Conservation (phyloP, 2,797 vertebrate species). For the Tenualosa ilisha region DNA sequence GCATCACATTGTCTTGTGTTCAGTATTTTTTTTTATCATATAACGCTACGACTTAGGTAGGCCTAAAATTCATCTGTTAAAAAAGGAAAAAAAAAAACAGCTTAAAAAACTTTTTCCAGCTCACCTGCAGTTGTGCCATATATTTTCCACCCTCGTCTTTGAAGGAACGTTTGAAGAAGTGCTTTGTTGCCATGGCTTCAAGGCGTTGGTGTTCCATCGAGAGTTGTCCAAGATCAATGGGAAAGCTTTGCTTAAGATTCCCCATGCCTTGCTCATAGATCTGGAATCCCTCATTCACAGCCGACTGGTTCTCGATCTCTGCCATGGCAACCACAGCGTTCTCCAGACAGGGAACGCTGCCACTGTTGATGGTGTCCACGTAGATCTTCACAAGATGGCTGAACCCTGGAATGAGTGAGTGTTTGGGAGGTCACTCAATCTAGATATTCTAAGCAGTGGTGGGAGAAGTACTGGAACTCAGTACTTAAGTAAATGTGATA, state of each 20-base stretch:
- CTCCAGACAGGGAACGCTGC: conserved; percentile 59
- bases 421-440: too few species aligned
- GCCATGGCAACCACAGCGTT: conserved; percentile 58
- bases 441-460: too few species aligned
- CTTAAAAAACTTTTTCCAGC: too few species aligned
- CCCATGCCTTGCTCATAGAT: conserved; percentile 59
- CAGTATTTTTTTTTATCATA: too few species aligned
- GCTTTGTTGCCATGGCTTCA: conserved; percentile 23
- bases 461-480: too few species aligned
- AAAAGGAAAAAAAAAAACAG: too few species aligned
- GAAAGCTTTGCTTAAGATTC: conserved; percentile 21
- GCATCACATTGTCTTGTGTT: too few species aligned
- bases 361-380: conserved; percentile 35
- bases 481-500: too few species aligned
- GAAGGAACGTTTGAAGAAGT: conserved; percentile 38
- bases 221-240: conserved; percentile 9
- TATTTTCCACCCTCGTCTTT: conserved; percentile 26
- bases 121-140: conserved; percentile 43
- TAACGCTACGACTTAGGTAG: too few species aligned
- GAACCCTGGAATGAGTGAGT: conserved; percentile 51
- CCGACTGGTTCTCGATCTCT: conserved; percentile 56
- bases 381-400: conserved; percentile 56
- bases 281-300: conserved; percentile 43
- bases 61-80: too few species aligned
- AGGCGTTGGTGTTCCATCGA: conserved; percentile 35